Conservation (phyloP, 2,113 vertebrate genomes). For the Actinemys pallida region DNA sequence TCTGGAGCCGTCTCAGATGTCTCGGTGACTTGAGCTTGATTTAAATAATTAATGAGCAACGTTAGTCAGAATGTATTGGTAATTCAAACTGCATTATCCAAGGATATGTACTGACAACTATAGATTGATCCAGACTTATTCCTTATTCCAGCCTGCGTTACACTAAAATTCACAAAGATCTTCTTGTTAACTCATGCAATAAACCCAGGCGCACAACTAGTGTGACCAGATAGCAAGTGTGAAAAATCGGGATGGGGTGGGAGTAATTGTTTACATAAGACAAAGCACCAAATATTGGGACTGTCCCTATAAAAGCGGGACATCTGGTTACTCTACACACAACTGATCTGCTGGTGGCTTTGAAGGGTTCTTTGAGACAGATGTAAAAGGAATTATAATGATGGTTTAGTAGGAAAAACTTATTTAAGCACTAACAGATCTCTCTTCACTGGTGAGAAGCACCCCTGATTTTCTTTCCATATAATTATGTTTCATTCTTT, state of each 20-base stretch:
- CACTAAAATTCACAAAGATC: not conserved
- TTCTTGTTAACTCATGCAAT: not conserved
- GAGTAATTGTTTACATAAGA: not conserved
- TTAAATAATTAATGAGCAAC: conserved; percentile 85
- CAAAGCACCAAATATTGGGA: not conserved
- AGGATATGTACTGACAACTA: conserved; percentile 23
- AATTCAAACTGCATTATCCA: conserved; percentile 59
- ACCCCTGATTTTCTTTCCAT: not conserved
- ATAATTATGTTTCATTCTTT: not conserved
- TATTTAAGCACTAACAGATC: not conserved
- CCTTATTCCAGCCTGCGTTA: conserved; percentile 12
- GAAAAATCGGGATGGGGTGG: not conserved
- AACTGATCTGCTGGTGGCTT: not conserved
- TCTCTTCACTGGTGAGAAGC: not conserved
- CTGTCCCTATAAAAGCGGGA: not conserved
- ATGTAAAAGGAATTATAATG: not conserved
- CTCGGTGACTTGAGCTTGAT: conserved; percentile 68
- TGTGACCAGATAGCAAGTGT: not conserved
- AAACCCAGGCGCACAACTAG: not conserved
- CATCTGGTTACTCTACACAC: not conserved
- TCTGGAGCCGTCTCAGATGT: conserved; percentile 74
- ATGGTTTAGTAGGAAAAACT: not conserved
- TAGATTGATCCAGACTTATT: not conserved
- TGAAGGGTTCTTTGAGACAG: not conserved
- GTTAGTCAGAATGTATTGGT: conserved; percentile 56